These are phyloP conservation scores for Mellilla xanthometata DNA, from an alignment of 2,888 invertebrate species.

Conservation along the genomic window DNA sequence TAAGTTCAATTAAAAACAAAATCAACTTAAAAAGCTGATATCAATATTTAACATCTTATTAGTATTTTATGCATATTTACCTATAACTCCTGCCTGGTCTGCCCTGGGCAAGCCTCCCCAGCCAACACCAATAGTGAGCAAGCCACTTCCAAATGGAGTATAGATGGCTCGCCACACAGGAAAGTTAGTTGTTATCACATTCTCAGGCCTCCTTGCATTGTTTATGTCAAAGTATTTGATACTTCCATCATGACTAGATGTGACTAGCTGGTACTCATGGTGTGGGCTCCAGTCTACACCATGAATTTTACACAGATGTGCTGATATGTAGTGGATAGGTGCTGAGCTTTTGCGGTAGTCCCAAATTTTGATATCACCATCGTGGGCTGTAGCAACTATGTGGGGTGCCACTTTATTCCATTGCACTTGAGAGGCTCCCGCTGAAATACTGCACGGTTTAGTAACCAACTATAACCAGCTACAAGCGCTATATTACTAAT, in stretches of 20 bases:
- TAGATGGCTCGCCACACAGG: conserved; percentile 97
- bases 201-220: conserved; percentile 92
- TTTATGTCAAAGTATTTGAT: conserved; percentile 97
- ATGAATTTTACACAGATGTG: conserved; percentile 94
- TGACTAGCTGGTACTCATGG: conserved; percentile 92
- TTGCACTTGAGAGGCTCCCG: conserved; percentile 96
- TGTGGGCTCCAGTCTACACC: conserved; percentile 97
- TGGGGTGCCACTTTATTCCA: conserved; percentile 94
- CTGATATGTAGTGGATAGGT: conserved; percentile 96
- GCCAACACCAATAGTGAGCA: conserved; percentile 96
- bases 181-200: conserved; percentile 90
- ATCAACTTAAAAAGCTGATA: too few relatives aligned
- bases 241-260: conserved; percentile 97
- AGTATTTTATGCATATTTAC: too few relatives aligned
- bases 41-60: too few relatives aligned
- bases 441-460: conserved; percentile 66
- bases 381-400: conserved; percentile 96
- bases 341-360: conserved; percentile 94
- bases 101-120: conserved; percentile 90
- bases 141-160: conserved; percentile 96
- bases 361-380: conserved; percentile 98
- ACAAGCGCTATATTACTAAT: too few relatives aligned
- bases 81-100: conserved; percentile 86
- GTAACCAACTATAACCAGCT: too few relatives aligned
- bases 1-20: too few relatives aligned